Percentiles rank a stretch among this genome's conserved stretches.
Conservation (phyloP, 2,888 invertebrate species). For the Empis livida region DNA sequence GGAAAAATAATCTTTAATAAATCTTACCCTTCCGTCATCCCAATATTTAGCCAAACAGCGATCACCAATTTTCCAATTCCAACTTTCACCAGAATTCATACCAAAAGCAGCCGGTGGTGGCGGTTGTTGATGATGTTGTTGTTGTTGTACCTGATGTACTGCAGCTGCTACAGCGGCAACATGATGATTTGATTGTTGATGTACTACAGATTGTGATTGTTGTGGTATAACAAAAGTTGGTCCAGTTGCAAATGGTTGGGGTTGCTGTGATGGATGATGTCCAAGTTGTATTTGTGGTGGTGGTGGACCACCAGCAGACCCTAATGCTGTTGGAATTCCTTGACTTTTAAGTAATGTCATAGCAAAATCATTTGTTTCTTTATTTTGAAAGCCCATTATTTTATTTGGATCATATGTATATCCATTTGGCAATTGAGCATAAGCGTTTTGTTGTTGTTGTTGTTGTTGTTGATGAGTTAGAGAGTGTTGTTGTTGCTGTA, state of each 20-base stretch:
- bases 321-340: slow-evolving; percentile 18
- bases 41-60: slow-evolving; percentile 82
- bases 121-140: slow-evolving; percentile 45
- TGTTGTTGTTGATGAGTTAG: slow-evolving; percentile 13
- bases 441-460: slow-evolving; percentile 15
- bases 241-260: slow-evolving; percentile 7
- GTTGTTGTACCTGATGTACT: slow-evolving; percentile 9
- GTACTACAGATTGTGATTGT: not conserved
- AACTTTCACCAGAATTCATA: slow-evolving; percentile 20
- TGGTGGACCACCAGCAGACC: slow-evolving; percentile 10
- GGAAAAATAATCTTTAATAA: slow-evolving; percentile 3
- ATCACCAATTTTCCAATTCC: slow-evolving; percentile 67
- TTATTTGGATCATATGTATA: slow-evolving; percentile 34
- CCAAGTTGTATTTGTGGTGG: slow-evolving; percentile 8
- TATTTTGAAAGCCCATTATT: slow-evolving; percentile 35
- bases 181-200: slow-evolving; percentile 1
- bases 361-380: slow-evolving; percentile 35
- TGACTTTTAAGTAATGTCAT: slow-evolving; percentile 33
- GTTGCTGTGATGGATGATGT: slow-evolving; percentile 10
- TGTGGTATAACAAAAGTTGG: slow-evolving; percentile 7
- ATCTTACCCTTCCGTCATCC: slow-evolving; percentile 74
- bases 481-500: slow-evolving; percentile 12
- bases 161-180: not conserved
- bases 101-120: slow-evolving; percentile 29
- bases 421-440: slow-evolving; percentile 23